These are phyloP conservation scores for Plotosus lineatus DNA, from an alignment of 2,113 vertebrate species.

Conservation along the genomic window DNA sequence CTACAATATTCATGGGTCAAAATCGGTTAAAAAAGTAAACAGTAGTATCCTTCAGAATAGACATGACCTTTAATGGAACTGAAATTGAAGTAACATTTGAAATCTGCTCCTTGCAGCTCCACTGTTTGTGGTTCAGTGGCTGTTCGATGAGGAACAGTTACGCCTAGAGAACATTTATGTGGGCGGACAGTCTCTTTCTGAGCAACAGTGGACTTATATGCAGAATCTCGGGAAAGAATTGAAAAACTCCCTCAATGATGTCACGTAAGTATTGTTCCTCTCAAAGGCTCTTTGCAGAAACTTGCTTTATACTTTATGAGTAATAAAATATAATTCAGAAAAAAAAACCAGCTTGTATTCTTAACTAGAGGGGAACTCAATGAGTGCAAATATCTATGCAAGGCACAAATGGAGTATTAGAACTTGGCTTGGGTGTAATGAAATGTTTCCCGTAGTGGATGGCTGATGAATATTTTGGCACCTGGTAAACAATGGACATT, in stretches of 20 bases:
- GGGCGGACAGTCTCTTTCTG: slow-evolving; percentile 72
- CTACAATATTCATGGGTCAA: no score
- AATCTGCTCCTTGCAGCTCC: slow-evolving; percentile 66
- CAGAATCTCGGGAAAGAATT: slow-evolving; percentile 78
- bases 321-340: background rate
- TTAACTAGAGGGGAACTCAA: no score
- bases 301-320: background rate
- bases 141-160: slow-evolving; percentile 82
- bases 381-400: no score
- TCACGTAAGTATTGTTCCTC: slow-evolving; percentile 70
- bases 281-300: background rate
- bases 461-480: no score
- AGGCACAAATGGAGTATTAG: no score
- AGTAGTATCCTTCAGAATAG: no score
- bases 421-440: no score
- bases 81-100: background rate
- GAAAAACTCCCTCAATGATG: slow-evolving; percentile 76
- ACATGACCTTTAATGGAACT: background rate
- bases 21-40: no score
- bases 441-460: no score
- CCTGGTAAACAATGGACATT: no score
- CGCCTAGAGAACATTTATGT: slow-evolving; percentile 79
- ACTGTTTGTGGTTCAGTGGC: slow-evolving; percentile 81
- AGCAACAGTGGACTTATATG: slow-evolving; percentile 80
- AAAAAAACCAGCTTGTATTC: background rate